Conservation (phyloP, 2,888 invertebrate species). For the Drosophila kokeensis region DNA sequence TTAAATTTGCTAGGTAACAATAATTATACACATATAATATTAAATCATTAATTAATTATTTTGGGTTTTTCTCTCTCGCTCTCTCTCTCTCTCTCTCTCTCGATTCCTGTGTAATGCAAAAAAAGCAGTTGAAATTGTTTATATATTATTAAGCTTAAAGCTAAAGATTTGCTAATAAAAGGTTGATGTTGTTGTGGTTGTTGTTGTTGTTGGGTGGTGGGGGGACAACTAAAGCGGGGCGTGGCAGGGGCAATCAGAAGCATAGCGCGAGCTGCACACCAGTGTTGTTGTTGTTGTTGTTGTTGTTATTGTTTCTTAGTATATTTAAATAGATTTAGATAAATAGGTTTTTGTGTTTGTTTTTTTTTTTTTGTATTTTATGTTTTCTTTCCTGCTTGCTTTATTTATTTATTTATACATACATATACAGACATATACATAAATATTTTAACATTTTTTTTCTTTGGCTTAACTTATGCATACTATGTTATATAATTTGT, state of each 20-base stretch:
- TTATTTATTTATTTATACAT: constrained; percentile 32
- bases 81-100: constrained; percentile 1
- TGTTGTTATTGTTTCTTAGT: constrained; percentile 36
- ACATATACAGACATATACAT: constrained; percentile 26
- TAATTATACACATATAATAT: constrained; percentile 30
- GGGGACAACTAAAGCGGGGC: constrained; percentile 51
- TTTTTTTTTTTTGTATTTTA: constrained; percentile 69
- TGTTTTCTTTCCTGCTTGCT: constrained; percentile 73
- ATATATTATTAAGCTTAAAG: constrained; percentile 54
- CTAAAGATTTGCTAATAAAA: constrained; percentile 76
- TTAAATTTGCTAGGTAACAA: constrained; percentile 59
- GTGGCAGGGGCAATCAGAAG: constrained; percentile 65
- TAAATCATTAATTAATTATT: constrained; percentile 29
- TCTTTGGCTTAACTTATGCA: constrained; percentile 85
- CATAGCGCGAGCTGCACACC: constrained; percentile 76
- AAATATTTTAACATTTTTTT: constrained; percentile 75
- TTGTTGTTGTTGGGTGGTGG: constrained; percentile 15
- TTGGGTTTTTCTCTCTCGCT: constrained; percentile 15
- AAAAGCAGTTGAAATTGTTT: constrained; percentile 47
- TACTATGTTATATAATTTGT: constrained; percentile 66
- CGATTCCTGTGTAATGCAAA: constrained; percentile 30
- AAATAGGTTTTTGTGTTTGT: constrained; percentile 53
- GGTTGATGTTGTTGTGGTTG: constrained; percentile 30
- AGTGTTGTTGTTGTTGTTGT: constrained; percentile 44
- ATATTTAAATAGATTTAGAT: constrained; percentile 58